Evolutionary conservation across 2,113 vertebrate genomes (phyloP).

Genomic region (Tenrec ecaudatus): DNA sequence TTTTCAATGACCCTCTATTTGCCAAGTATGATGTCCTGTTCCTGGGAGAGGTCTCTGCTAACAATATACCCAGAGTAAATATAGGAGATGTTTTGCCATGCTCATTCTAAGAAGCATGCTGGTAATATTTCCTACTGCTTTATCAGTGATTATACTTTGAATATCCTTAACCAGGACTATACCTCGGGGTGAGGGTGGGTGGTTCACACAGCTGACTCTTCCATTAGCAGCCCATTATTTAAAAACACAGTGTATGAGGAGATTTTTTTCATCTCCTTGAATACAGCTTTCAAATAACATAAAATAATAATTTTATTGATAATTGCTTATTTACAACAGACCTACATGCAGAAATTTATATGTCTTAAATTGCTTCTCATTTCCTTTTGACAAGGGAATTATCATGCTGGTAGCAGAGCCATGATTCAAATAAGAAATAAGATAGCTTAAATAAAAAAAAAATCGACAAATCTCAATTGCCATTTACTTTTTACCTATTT

Average conservation of each 20-base stretch:
- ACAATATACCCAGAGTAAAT: too few species aligned
- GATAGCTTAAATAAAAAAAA: slow-evolving; percentile 14
- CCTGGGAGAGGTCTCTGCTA: too few species aligned
- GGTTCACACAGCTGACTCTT: not conserved
- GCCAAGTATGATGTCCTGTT: too few species aligned
- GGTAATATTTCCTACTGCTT: too few species aligned
- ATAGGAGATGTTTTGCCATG: too few species aligned
- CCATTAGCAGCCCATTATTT: not conserved
- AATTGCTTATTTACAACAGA: slow-evolving; percentile 10
- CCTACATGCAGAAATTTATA: not conserved
- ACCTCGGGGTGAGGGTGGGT: not conserved
- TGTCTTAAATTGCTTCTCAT: not conserved
- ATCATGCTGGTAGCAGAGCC: not conserved
- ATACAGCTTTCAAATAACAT: not conserved
- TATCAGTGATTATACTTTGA: too few species aligned
- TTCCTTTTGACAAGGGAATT: slow-evolving; percentile 10
- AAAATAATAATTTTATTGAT: not conserved
- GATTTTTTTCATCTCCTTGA: slow-evolving; percentile 18
- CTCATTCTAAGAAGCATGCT: too few species aligned
- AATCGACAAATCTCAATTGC: not conserved
- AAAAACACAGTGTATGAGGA: not conserved
- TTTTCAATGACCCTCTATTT: too few species aligned
- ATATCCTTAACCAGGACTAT: too few species aligned
- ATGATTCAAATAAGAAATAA: slow-evolving; percentile 29
- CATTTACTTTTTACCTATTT: not conserved